Conservation (phyloP, 2,888 invertebrate genomes). For the Maniola hyperantus region DNA sequence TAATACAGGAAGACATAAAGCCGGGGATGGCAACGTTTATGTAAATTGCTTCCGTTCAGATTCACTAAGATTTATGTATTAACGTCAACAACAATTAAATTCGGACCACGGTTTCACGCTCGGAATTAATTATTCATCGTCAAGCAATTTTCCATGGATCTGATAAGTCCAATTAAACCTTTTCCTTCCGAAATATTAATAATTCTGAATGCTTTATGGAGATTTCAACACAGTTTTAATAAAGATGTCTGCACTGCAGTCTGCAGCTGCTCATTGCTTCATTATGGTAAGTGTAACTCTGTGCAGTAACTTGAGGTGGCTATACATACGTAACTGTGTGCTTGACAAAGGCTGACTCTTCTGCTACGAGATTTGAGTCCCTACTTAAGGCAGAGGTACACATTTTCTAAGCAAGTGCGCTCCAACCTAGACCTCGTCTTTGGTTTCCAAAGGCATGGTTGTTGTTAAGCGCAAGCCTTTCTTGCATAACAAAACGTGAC, state of each 20-base stretch:
- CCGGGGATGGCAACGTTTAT: slow-evolving; percentile 67
- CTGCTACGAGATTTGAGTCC: neutral
- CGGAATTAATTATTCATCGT: slow-evolving; percentile 68
- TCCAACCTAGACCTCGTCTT: too few species aligned
- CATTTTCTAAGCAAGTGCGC: neutral
- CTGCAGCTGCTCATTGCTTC: too few species aligned
- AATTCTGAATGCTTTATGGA: slow-evolving; percentile 19
- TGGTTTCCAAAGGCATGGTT: neutral
- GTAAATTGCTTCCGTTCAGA: slow-evolving; percentile 77
- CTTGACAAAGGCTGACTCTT: too few species aligned
- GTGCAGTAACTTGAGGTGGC: neutral
- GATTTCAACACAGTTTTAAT: slow-evolving; percentile 21
- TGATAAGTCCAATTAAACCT: slow-evolving; percentile 39
- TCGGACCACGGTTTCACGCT: slow-evolving; percentile 65
- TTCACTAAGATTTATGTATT: slow-evolving; percentile 73
- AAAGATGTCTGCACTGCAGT: slow-evolving; percentile 12
- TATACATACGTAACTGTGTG: neutral
- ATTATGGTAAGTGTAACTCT: too few species aligned
- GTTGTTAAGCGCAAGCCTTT: too few species aligned
- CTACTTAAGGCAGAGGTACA: neutral
- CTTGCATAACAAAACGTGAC: too few species aligned
- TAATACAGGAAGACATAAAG: slow-evolving; percentile 63
- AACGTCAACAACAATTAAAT: slow-evolving; percentile 77
- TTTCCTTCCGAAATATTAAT: slow-evolving; percentile 25
- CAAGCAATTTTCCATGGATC: slow-evolving; percentile 42